Evolutionary conservation across 2,888 invertebrate genomes (phyloP), one percentile per base, ranked within the genome.

Genomic region (Orthosia incerta): DNA sequence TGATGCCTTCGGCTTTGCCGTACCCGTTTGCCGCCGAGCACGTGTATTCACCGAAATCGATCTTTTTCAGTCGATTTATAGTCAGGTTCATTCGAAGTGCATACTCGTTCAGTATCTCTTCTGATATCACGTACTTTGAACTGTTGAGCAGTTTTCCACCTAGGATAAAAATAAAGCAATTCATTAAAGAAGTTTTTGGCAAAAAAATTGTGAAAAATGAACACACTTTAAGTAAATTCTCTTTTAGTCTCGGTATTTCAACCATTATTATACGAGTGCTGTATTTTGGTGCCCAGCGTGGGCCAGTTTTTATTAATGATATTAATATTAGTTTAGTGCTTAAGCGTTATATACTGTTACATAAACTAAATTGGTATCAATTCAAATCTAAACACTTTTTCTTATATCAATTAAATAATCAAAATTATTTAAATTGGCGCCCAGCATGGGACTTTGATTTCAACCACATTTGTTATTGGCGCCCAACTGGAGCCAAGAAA

Each of bases 71-170:
- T 85, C 97, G 97, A 82, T 97, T 97, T 89, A 99, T 98, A 80
- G 98, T 98, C 84, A 99, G 96, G 92, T 98, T 98, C 97, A 98
- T 98, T 84, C 97, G 97, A 91, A 98, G 96, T 60, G 98, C 97
- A 93, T 98, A 98, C 85, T 98, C 97, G 93, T 97, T 98, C 84
- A 98, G 91, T 76, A 96, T 92, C 51, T 97, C 97, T 91, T 98
- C 98, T 20, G 97, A 97, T 95, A 98, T 98, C 73, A 97, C 96
- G 92, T 98, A 98, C 94, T 98, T 98, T 75, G 97, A 97, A 87
- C 97, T 97, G 82, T 97, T 97, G 85, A 98, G 97, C 79, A 98
- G 94, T 93, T 98, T 98, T 78, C 97, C 97, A 83, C 97, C 98
- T 98, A 20, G 90, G 90, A 80, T 80, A 73, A 84, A 77, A 74